phyloP scores from a whole-genome alignment of 2,888 invertebrate genomes.

The Ochropleura leucogaster region DNA sequence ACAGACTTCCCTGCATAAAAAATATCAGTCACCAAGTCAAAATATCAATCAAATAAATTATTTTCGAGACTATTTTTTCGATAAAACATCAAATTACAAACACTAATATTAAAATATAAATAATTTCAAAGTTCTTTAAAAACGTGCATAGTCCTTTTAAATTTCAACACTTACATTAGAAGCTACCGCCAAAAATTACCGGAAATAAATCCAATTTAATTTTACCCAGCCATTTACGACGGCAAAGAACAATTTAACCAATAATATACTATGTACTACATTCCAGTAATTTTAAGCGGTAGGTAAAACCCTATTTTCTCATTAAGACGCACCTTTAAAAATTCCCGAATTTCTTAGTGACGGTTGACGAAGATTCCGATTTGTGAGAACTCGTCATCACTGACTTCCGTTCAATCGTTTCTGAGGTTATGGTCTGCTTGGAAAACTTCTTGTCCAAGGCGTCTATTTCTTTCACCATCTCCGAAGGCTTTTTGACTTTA shows the following conservation, averaged over 20 bases:
- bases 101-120: conserved; percentile 57
- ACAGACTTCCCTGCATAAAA: conserved; percentile 7
- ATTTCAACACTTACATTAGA: conserved; percentile 53
- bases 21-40: conserved; percentile 12
- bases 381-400: conserved; percentile 92
- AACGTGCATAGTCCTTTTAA: conserved; percentile 58
- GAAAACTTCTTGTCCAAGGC: conserved; percentile 92
- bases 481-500: conserved; percentile 82
- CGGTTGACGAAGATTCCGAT: conserved; percentile 90
- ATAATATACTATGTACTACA: conserved; percentile 6
- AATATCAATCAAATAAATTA: conserved; percentile 28
- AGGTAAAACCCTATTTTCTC: conserved; percentile 47
- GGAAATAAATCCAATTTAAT: conserved; percentile 2
- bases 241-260: conserved; percentile 5
- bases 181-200: conserved; percentile 42
- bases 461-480: conserved; percentile 88
- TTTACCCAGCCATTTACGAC: conserved; percentile 3
- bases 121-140: conserved; percentile 53
- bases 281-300: conserved; percentile 35
- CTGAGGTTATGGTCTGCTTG: conserved; percentile 93
- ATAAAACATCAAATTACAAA: conserved; percentile 57
- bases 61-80: conserved; percentile 36
- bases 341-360: conserved; percentile 90
- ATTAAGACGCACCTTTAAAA: conserved; percentile 78
- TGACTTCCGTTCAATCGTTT: conserved; percentile 92